Evolutionary conservation across 1,140 invertebrate genomes (phyloP).

Genomic region (Lycorma delicatula): DNA sequence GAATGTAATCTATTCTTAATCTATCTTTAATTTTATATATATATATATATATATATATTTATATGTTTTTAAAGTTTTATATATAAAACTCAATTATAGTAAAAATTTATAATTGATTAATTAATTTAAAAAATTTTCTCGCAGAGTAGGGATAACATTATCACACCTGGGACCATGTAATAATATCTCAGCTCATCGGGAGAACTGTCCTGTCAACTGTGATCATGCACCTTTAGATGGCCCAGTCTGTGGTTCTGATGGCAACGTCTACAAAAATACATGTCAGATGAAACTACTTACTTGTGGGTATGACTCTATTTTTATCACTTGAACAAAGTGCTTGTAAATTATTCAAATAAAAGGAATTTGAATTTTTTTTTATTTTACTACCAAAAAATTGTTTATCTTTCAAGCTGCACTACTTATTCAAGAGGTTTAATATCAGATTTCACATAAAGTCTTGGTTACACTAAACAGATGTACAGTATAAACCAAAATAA

Average conservation of each 20-base stretch:
- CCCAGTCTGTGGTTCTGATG: constrained; percentile 84
- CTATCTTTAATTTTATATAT: too few species aligned
- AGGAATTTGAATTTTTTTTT: not conserved
- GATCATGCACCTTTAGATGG: constrained; percentile 73
- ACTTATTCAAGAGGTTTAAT: not conserved
- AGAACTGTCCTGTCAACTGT: constrained; percentile 81
- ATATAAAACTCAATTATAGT: too few species aligned
- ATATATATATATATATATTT: too few species aligned
- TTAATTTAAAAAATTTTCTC: too few species aligned
- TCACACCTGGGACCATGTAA: constrained; percentile 79
- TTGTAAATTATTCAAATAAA: not conserved
- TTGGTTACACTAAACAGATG: not conserved
- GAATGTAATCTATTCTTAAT: too few species aligned
- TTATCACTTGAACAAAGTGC: not conserved
- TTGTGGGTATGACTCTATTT: constrained; percentile 79
- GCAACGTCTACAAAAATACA: constrained; percentile 86
- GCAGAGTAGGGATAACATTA: constrained; percentile 52
- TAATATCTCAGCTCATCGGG: constrained; percentile 76
- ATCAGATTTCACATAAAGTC: not conserved
- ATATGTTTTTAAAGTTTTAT: too few species aligned
- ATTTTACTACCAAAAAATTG: not conserved
- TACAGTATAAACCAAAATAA: too few species aligned
- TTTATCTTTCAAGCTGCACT: not conserved
- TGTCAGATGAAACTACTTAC: constrained; percentile 87
- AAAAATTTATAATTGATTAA: too few species aligned